Conservation (phyloP, 35 echinoderm and acorn worm species). For the Stichopus chloronotus region DNA sequence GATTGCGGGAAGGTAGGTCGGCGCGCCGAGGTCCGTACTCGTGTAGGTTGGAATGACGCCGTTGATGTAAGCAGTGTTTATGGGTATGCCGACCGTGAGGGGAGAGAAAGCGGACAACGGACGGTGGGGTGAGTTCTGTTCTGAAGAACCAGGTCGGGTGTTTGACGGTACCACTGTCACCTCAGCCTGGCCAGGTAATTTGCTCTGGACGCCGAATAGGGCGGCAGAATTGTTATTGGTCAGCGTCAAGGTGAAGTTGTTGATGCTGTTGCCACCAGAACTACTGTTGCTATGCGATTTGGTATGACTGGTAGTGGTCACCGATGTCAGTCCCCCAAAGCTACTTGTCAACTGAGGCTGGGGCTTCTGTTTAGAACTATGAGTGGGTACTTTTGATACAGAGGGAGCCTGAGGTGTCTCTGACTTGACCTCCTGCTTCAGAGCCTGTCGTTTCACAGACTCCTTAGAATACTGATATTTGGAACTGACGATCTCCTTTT, state of each 20-base stretch:
- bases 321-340: neutral
- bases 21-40: conserved; percentile 31
- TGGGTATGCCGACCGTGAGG: conserved; percentile 46
- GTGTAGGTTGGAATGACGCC: conserved; percentile 20
- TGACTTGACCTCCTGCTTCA: neutral
- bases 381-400: neutral
- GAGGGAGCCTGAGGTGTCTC: neutral
- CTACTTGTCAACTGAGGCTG: neutral
- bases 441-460: neutral
- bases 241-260: neutral
- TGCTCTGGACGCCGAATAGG: neutral
- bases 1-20: conserved; percentile 44
- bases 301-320: neutral
- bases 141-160: conserved; percentile 18
- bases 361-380: neutral
- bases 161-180: conserved; percentile 3
- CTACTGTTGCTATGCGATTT: neutral
- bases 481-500: conserved; percentile 31
- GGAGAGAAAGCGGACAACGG: conserved; percentile 48
- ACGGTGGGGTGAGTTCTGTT: conserved; percentile 38
- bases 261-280: neutral
- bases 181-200: neutral
- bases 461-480: conserved; percentile 54
- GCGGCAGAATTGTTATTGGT: neutral
- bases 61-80: conserved; percentile 20